These are phyloP conservation scores for Caenorhabditis panamensis DNA, from an alignment of 2,888 invertebrate genomes.

Conservation along the genomic window DNA sequence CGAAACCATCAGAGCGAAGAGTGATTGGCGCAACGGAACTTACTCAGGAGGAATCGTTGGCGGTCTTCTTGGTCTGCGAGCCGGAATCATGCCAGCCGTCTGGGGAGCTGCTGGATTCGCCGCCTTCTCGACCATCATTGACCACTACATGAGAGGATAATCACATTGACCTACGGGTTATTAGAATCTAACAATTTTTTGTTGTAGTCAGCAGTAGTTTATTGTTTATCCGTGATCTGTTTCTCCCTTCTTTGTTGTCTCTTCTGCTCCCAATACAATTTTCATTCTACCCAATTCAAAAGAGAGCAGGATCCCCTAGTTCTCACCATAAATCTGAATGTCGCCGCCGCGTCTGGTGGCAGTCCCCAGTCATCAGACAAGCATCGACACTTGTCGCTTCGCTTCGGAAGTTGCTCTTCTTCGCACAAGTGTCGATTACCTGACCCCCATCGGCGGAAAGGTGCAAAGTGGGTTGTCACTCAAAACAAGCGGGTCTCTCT, in stretches of 20 bases:
- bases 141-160: constrained; percentile 85
- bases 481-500: constrained; percentile 52
- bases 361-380: too few species aligned
- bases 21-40: constrained; percentile 92
- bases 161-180: constrained; percentile 11
- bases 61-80: constrained; percentile 87
- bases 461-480: constrained; percentile 62
- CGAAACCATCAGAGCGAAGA: constrained; percentile 90
- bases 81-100: constrained; percentile 90
- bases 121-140: constrained; percentile 95
- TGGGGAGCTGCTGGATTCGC: constrained; percentile 97
- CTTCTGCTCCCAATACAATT: not conserved
- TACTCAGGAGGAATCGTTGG: constrained; percentile 84
- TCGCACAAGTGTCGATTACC: constrained; percentile 47
- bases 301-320: not conserved
- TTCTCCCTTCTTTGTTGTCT: not conserved
- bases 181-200: constrained; percentile 7
- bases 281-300: constrained; percentile 1
- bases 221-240: not conserved
- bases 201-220: constrained; percentile 30
- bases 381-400: constrained; percentile 38
- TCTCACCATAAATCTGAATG: constrained; percentile 56
- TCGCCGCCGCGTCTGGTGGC: constrained; percentile 45
- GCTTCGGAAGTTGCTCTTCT: constrained; percentile 50
- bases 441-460: constrained; percentile 58